A percentile compares a stretch with the other conserved stretches of the same genome.
These are phyloP conservation scores for Pammene aurita DNA, from an alignment of 2,888 invertebrate genomes.

Conservation along the genomic window DNA sequence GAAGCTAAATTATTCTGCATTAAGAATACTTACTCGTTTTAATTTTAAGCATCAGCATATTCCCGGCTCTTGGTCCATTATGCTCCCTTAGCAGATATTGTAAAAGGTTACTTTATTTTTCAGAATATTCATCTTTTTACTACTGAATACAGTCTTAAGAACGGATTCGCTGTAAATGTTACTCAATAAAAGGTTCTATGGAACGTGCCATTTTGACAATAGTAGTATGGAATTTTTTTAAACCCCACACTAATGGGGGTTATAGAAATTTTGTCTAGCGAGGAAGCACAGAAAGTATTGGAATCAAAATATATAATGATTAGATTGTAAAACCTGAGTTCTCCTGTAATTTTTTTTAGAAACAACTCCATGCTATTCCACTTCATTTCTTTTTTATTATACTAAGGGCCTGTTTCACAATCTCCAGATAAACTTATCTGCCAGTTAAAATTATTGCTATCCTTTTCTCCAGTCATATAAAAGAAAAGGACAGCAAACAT, in stretches of 20 bases:
- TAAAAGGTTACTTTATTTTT: constrained; percentile 23
- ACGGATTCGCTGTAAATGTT: background rate
- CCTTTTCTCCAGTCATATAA: too few relatives aligned
- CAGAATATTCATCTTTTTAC: constrained; percentile 3
- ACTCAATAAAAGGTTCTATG: background rate
- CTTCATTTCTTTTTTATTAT: too few relatives aligned
- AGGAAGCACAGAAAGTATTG: background rate
- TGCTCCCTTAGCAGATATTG: constrained; percentile 26
- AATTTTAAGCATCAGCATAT: constrained; percentile 37
- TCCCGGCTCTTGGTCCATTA: constrained; percentile 25
- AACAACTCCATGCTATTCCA: too few relatives aligned
- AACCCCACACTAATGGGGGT: too few relatives aligned
- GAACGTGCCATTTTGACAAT: background rate
- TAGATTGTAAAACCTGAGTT: too few relatives aligned
- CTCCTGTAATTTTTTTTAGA: too few relatives aligned
- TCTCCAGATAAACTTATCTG: too few relatives aligned
- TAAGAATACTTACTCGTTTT: constrained; percentile 34
- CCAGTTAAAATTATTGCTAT: too few relatives aligned
- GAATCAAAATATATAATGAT: too few relatives aligned
- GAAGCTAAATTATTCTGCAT: constrained; percentile 33
- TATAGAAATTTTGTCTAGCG: too few relatives aligned
- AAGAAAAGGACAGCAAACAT: too few relatives aligned
- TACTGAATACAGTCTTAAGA: background rate
- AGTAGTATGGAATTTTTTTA: background rate
- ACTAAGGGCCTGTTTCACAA: too few relatives aligned